phyloP scores from a whole-genome alignment of 2,113 vertebrate species.

The Perca schrenkii region DNA sequence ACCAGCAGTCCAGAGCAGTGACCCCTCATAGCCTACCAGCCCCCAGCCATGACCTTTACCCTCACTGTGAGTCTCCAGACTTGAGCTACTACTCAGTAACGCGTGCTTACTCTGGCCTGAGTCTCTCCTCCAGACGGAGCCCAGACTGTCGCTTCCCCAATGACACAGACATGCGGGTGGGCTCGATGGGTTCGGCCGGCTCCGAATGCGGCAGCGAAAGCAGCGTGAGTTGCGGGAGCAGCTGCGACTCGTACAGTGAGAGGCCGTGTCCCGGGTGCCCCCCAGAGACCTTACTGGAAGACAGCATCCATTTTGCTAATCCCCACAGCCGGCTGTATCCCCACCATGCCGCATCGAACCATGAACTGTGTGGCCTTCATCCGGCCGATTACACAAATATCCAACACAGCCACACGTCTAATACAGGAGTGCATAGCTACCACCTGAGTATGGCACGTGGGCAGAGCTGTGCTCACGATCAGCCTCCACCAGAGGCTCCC shows the following conservation, averaged over 20 bases:
- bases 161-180: slow-evolving; percentile 89
- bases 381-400: slow-evolving; percentile 84
- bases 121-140: slow-evolving; percentile 88
- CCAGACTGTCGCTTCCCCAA: slow-evolving; percentile 90
- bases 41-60: slow-evolving; percentile 91
- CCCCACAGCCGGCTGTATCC: slow-evolving; percentile 84
- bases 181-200: slow-evolving; percentile 90
- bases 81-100: slow-evolving; percentile 93
- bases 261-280: slow-evolving; percentile 88
- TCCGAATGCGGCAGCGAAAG: slow-evolving; percentile 97
- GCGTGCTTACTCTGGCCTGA: slow-evolving; percentile 89
- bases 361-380: slow-evolving; percentile 87
- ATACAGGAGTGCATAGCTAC: slow-evolving; percentile 85
- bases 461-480: slow-evolving; percentile 89
- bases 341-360: slow-evolving; percentile 78
- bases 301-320: slow-evolving; percentile 86
- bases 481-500: slow-evolving; percentile 88
- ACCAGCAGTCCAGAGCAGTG: slow-evolving; percentile 86
- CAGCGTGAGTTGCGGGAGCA: slow-evolving; percentile 92
- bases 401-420: slow-evolving; percentile 84
- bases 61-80: slow-evolving; percentile 95
- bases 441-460: slow-evolving; percentile 85
- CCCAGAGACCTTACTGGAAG: slow-evolving; percentile 88
- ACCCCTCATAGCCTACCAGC: slow-evolving; percentile 82
- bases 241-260: slow-evolving; percentile 90